Conservation (phyloP, 2,888 invertebrate species). For the Galerucella pusilla region DNA sequence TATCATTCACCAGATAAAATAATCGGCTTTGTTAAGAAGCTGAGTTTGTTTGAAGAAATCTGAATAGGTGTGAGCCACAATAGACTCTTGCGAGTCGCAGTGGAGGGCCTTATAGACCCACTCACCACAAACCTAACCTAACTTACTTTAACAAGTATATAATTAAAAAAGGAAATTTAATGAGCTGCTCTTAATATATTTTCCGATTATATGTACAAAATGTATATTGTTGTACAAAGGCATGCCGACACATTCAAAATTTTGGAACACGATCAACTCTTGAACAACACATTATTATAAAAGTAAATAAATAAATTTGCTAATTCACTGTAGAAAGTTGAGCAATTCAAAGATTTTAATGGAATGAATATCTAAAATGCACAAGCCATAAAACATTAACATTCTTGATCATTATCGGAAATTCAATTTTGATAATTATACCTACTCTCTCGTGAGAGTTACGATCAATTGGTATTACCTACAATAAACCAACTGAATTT, state of each 20-base stretch:
- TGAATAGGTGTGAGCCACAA: too few species aligned
- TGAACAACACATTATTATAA: not conserved
- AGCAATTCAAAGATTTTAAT: not conserved
- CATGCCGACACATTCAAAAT: not conserved
- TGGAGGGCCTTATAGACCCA: too few species aligned
- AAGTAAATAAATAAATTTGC: not conserved
- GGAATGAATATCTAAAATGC: not conserved
- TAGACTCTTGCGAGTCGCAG: too few species aligned
- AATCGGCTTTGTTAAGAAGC: too few species aligned
- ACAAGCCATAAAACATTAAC: conserved; percentile 9
- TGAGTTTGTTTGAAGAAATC: too few species aligned
- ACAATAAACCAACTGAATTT: not conserved
- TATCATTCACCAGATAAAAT: too few species aligned
- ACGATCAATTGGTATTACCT: not conserved
- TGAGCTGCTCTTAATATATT: too few species aligned
- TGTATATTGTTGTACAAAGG: too few species aligned
- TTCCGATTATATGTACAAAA: too few species aligned
- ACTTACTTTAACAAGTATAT: too few species aligned
- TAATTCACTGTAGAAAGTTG: not conserved
- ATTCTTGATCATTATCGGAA: conserved; percentile 7
- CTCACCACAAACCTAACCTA: too few species aligned
- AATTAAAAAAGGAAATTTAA: too few species aligned
- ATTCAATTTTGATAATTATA: conserved; percentile 11
- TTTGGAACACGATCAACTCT: not conserved
- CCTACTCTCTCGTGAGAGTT: not conserved